These are phyloP conservation scores for Conistra vaccinii DNA, from an alignment of 2,888 invertebrate species.

Conservation along the genomic window DNA sequence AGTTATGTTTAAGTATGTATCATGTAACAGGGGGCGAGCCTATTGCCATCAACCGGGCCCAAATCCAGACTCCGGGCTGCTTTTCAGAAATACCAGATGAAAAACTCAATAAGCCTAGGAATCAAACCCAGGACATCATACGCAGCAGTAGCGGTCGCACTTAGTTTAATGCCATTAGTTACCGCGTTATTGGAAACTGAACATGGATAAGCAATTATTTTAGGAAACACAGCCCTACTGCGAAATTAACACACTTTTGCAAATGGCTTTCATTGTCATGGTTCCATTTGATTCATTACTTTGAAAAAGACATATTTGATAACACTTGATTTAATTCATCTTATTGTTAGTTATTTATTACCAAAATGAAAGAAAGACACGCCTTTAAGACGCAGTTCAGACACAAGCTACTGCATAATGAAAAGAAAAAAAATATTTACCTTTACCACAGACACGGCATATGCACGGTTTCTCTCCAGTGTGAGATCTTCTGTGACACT, in stretches of 20 bases:
- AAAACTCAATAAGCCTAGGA: background rate
- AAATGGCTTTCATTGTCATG: background rate
- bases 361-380: background rate
- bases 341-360: background rate
- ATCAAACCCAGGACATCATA: background rate
- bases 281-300: background rate
- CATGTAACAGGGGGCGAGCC: too few species aligned
- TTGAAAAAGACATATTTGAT: background rate
- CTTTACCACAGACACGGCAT: slow-evolving; percentile 88
- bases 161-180: background rate
- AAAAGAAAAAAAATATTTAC: slow-evolving; percentile 67
- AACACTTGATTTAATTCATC: background rate
- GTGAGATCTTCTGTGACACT: slow-evolving; percentile 91
- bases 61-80: too few species aligned
- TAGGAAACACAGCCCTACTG: background rate
- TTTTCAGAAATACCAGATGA: background rate
- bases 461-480: slow-evolving; percentile 91
- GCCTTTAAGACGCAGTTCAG: background rate
- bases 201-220: background rate
- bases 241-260: background rate
- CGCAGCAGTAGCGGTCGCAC: too few species aligned
- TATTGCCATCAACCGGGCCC: too few species aligned
- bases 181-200: background rate
- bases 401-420: background rate
- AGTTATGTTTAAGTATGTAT: background rate